Conservation (phyloP, 2,113 vertebrate species). For the Petrocephalus microphthalmus region DNA sequence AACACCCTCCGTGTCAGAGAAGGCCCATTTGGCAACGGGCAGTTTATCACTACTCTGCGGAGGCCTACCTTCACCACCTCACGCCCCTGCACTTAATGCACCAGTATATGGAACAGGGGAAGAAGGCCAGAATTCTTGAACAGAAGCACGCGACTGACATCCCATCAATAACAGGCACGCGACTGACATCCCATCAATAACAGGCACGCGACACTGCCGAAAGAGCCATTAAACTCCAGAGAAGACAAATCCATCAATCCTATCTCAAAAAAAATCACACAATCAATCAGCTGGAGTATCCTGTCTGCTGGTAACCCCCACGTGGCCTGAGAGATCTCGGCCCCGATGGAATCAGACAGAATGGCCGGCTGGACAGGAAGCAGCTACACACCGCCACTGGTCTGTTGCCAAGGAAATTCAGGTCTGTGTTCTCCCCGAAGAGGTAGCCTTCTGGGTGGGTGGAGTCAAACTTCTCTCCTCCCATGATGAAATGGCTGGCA, state of each 20-base stretch:
- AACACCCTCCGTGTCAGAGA: neutral
- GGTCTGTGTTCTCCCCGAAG: conserved; percentile 97
- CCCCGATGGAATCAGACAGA: neutral
- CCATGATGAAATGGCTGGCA: conserved; percentile 98
- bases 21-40: neutral
- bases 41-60: neutral
- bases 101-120: neutral
- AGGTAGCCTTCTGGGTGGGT: conserved; percentile 93
- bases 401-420: conserved; percentile 93
- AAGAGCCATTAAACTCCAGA: neutral
- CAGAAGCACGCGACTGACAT: too few species aligned
- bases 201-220: neutral
- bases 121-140: neutral
- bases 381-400: conserved; percentile 73
- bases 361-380: neutral
- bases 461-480: conserved; percentile 96
- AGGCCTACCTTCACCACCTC: neutral
- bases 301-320: neutral
- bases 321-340: neutral
- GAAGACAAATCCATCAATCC: conserved; percentile 1
- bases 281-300: neutral
- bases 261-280: neutral
- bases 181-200: neutral
- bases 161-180: neutral
- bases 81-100: neutral